Base-by-base conservation (phyloP, 1,140 invertebrate species). In the Hyposmocoma kahamanoa region DNA sequence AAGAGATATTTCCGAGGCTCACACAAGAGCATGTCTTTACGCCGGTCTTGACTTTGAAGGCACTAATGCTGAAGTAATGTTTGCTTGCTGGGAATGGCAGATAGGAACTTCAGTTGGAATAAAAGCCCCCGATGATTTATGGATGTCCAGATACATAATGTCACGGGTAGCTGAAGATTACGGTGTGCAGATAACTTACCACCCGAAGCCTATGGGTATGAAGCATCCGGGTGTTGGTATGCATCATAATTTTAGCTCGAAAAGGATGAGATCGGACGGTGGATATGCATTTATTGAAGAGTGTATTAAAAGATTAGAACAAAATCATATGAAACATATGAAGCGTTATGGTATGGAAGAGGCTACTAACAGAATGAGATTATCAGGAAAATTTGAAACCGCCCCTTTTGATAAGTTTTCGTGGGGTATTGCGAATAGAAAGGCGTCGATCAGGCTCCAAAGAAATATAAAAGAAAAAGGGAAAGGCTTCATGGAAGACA, bases 21-120 rank as follows among this genome's bases (percentile, higher is more conserved):
- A 85, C 46, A 49, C 54, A 19, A 87, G 89, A 50, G 87, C 89
- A 38, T 97, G 95, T 70, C 85, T 98, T 1, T 98, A 97, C 71
- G 94, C 96, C 49, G 97, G 97, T 13, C 90, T 98, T 41, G 93
- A 95, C 47, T 95, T 98, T 62, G 90, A 92, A 50, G 97, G 97
- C 5, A 95, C 92, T 2, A 98, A 99, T 72, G 97, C 96, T 3
- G 97, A 98, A 86, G 97, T 98, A n/a, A 97, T 98, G 96, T 94
- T 93, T 30, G 92, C 93, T 20, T 95, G 95, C 70, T 92, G 91
- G 91, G 89, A 91, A 69, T 89, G 86, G 66, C 89, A 91, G 88
- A 91, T 96, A n/a, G 94, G 95, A 17, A 93, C 95, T 0, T 91
- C 91, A 51, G 87, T 91, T 59, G 96, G 97, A 0, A 97, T 98